Base-by-base conservation (phyloP, 2,113 vertebrate species). In the Cynopterus brachyotis region DNA sequence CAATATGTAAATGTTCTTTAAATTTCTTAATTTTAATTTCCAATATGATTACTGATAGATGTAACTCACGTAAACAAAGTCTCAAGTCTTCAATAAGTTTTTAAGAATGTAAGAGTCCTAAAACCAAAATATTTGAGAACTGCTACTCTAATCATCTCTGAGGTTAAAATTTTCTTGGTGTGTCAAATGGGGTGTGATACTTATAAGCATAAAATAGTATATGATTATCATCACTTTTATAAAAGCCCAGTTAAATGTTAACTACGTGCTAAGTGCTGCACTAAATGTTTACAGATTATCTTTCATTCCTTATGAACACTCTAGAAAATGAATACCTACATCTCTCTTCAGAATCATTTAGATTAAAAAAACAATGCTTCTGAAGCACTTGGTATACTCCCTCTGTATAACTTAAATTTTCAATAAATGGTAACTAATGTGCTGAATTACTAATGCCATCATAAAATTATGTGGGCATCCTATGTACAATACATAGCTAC, bases 11-110 rank as follows among this genome's bases (percentile, higher is more conserved):
- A 89, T 67, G 3, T 37, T 72, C 72, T 59, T 26, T 32, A 42
- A 45, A 64, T 75, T 94, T 62, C 47, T 85, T 24, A 67, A 35
- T 76, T 79, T 66, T 86, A 90, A 82, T 72, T 95, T 91, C 24
- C 26, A 89, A 85, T 26, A 72, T n/a, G 90, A 90, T 81, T 40
- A 53, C 3, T 81, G 30, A 95, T 12, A 89, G 13, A 55, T 32
- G 42, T 9, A 87, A 60, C 45, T 70, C 40, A 66, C 26, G 73
- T 20, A 93, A 62, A 85, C 26, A 82, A 72, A 80, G n/a, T 79
- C 73, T 37, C 59, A 35, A 57, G 24, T 73, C 37, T 26, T 79
- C 69, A 64, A 45, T 35, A 55, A 80, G 37, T 66, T 66, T 94
- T 59, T 40, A 66, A 84, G 9, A 35, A 1, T 35, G 4, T 70